phyloP scores from a whole-genome alignment of 2,113 vertebrate genomes.

The Galbula dea region DNA sequence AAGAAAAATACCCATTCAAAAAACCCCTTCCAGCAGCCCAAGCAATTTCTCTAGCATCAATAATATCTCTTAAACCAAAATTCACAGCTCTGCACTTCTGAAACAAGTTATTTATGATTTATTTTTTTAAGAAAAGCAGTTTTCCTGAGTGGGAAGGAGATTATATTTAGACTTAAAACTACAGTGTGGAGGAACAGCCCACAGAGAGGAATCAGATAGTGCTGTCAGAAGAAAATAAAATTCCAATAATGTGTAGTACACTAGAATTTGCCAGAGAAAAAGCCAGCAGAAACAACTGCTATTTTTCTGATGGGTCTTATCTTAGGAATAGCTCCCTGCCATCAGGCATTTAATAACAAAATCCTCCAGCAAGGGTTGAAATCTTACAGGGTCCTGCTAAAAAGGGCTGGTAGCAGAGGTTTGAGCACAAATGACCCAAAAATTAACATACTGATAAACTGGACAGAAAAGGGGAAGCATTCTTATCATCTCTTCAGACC shows the following conservation, averaged over 20 bases:
- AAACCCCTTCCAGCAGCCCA: background rate
- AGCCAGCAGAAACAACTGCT: background rate
- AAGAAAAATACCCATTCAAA: background rate
- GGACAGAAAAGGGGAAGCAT: background rate
- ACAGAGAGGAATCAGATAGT: background rate
- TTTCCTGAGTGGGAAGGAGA: background rate
- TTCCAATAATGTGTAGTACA: background rate
- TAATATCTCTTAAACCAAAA: background rate
- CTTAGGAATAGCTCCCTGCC: background rate
- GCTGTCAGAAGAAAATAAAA: background rate
- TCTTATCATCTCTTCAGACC: background rate
- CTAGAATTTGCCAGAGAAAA: background rate
- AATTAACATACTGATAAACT: background rate
- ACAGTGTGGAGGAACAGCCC: background rate
- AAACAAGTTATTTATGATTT: background rate
- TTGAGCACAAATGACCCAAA: background rate
- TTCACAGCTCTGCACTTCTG: background rate
- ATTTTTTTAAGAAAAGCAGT: background rate
- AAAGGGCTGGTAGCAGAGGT: background rate
- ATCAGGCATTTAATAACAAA: background rate
- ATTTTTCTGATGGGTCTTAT: background rate
- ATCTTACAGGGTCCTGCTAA: background rate
- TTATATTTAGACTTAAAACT: constrained; percentile 49
- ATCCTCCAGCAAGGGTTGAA: background rate
- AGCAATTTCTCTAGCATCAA: background rate